Percentiles rank a stretch among this genome's conserved stretches.
These are phyloP conservation scores for Digitonthophagus gazella DNA, from an alignment of 2,888 invertebrate genomes.

Conservation along the genomic window DNA sequence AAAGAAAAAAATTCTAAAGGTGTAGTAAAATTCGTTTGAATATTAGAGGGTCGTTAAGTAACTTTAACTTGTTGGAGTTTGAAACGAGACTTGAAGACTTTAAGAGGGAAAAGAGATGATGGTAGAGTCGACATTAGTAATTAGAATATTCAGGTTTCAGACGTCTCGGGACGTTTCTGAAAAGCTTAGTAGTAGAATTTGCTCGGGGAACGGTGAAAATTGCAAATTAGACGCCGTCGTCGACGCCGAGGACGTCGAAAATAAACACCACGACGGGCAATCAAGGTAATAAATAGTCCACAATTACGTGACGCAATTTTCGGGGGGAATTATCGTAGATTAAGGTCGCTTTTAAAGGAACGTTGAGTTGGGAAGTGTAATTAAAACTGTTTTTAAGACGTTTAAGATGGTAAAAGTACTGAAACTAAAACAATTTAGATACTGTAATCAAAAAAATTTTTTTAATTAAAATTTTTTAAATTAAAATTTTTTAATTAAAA, in stretches of 20 bases:
- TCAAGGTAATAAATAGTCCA: slow-evolving; percentile 14
- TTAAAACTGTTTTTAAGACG: slow-evolving; percentile 7
- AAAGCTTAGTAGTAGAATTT: background rate
- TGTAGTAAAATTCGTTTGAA: too few relatives aligned
- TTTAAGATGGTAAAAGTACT: too few relatives aligned
- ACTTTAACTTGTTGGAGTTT: background rate
- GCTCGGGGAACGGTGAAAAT: slow-evolving; percentile 11
- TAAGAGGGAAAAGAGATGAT: too few relatives aligned
- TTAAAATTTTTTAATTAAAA: too few relatives aligned
- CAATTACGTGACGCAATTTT: slow-evolving; percentile 16
- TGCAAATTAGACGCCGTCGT: slow-evolving; percentile 14
- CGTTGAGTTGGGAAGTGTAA: background rate
- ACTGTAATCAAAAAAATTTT: too few relatives aligned
- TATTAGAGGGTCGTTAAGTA: too few relatives aligned
- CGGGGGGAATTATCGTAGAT: slow-evolving; percentile 11
- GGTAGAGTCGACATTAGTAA: slow-evolving; percentile 17
- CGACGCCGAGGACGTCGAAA: slow-evolving; percentile 7
- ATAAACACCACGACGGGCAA: slow-evolving; percentile 9
- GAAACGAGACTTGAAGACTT: background rate
- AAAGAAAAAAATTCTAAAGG: too few relatives aligned
- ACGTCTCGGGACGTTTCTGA: background rate
- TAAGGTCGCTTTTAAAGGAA: background rate
- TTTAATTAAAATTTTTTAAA: too few relatives aligned
- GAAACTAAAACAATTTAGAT: too few relatives aligned
- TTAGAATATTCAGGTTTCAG: slow-evolving; percentile 15